These are phyloP conservation scores for Eulemur mongoz DNA, from an alignment of 2,797 vertebrate species.

Conservation along the genomic window DNA sequence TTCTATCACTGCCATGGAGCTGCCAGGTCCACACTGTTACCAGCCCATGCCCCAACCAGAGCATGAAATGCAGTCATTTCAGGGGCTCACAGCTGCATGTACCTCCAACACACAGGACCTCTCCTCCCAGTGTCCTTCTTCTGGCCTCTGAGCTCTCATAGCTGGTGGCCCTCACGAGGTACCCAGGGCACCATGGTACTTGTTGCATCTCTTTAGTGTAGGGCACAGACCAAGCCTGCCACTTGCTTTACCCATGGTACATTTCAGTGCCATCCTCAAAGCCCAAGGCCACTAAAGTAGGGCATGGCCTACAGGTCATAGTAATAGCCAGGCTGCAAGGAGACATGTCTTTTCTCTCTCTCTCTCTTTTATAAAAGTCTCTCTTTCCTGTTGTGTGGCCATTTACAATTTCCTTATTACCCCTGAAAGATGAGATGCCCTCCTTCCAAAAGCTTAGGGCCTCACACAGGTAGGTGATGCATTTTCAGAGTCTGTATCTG, in stretches of 20 bases:
- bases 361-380: neutral
- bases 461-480: neutral
- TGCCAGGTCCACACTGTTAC: neutral
- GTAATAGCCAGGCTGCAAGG: too few relatives aligned
- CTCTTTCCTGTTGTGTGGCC: neutral
- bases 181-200: too few relatives aligned
- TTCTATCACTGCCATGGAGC: neutral
- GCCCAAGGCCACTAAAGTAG: neutral
- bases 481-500: neutral
- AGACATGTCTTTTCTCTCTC: neutral
- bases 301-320: neutral
- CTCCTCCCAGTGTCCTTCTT: neutral
- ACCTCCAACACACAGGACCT: neutral
- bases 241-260: neutral
- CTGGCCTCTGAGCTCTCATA: neutral
- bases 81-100: neutral
- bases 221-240: neutral
- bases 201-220: neutral
- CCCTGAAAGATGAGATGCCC: neutral
- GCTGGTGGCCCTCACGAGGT: neutral
- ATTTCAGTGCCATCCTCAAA: neutral
- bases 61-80: fast-evolving
- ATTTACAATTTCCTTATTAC: neutral
- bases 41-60: neutral
- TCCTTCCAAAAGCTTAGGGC: neutral